phyloP scores from a whole-genome alignment of 2,888 invertebrate genomes.

The Lasius fuliginosus region DNA sequence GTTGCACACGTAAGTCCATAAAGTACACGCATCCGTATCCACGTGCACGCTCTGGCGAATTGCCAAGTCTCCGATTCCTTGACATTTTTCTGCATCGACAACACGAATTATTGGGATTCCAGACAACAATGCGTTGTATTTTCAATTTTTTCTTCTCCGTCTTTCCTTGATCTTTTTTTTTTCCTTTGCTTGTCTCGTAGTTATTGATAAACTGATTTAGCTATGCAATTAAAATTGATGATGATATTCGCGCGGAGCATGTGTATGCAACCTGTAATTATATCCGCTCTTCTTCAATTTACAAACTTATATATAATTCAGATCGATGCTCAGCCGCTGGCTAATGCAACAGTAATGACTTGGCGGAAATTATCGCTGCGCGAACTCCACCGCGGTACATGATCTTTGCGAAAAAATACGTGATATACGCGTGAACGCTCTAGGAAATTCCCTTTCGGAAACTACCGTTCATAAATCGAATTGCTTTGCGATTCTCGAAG shows the following conservation, averaged over 20 bases:
- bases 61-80: conserved; percentile 9
- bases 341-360: conserved; percentile 77
- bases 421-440: conserved; percentile 44
- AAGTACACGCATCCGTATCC: conserved; percentile 45
- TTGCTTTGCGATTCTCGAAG: background rate
- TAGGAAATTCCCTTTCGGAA: conserved; percentile 49
- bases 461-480: conserved; percentile 41
- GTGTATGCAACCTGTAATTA: conserved; percentile 70
- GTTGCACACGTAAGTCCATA: conserved; percentile 25
- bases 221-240: conserved; percentile 5
- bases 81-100: background rate
- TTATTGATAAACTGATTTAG: background rate
- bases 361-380: conserved; percentile 68
- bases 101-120: background rate
- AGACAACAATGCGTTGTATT: background rate
- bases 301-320: conserved; percentile 73
- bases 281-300: conserved; percentile 74
- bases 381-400: conserved; percentile 50
- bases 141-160: background rate
- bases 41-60: conserved; percentile 45
- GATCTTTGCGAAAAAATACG: conserved; percentile 53
- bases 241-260: conserved; percentile 51
- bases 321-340: conserved; percentile 69
- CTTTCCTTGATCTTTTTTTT: background rate
- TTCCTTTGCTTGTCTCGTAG: background rate